phyloP scores from a whole-genome alignment of 1,140 invertebrate species.

The Drosophila jambulina region DNA sequence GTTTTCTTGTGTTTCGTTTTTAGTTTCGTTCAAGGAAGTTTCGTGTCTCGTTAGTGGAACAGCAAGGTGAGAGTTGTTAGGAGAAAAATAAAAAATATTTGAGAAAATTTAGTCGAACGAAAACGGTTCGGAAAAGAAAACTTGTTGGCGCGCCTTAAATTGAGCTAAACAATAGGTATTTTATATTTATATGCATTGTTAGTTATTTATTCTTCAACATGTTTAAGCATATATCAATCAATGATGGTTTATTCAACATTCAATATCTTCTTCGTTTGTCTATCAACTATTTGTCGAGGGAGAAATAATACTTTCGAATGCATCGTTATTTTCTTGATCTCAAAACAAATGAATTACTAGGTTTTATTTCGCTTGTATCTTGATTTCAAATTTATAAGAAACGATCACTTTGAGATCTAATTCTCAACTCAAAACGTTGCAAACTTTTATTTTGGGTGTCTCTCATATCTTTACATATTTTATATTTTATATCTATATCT shows the following conservation, averaged over 20 bases:
- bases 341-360: slow-evolving; percentile 42
- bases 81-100: slow-evolving; percentile 21
- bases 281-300: slow-evolving; percentile 41
- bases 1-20: slow-evolving; percentile 42
- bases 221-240: slow-evolving; percentile 46
- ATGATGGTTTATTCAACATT: slow-evolving; percentile 44
- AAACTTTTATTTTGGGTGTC: slow-evolving; percentile 58
- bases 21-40: slow-evolving; percentile 56
- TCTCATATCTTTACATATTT: slow-evolving; percentile 66
- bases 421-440: slow-evolving; percentile 38
- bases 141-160: slow-evolving; percentile 54
- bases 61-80: slow-evolving; percentile 43
- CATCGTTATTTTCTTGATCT: slow-evolving; percentile 27
- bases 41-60: slow-evolving; percentile 45
- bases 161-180: slow-evolving; percentile 44
- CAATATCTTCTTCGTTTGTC: slow-evolving; percentile 34
- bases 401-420: slow-evolving; percentile 16
- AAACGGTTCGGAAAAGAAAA: slow-evolving; percentile 33
- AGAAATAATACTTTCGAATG: slow-evolving; percentile 49
- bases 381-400: slow-evolving; percentile 27
- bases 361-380: slow-evolving; percentile 33
- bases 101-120: slow-evolving; percentile 25
- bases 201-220: slow-evolving; percentile 39
- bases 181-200: slow-evolving; percentile 35
- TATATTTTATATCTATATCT: slow-evolving; percentile 63